A percentile compares a stretch with the other conserved stretches of the same genome.
These are phyloP conservation scores for Carterocephalus palaemon DNA, from an alignment of 2,888 invertebrate species.

Conservation along the genomic window DNA sequence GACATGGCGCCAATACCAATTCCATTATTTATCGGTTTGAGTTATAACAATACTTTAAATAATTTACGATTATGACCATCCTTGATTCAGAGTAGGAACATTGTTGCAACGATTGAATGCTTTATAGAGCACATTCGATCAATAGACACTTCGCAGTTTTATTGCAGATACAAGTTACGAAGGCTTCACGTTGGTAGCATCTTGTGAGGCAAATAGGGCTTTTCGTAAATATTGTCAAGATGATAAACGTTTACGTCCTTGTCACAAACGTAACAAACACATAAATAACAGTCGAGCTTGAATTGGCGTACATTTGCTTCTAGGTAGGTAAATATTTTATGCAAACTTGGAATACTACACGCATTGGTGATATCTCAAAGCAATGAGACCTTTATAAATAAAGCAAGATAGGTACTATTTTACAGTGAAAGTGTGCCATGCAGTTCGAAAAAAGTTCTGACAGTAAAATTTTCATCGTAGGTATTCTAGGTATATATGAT, in stretches of 20 bases:
- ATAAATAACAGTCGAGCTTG: conserved; percentile 18
- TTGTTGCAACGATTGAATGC: conserved; percentile 50
- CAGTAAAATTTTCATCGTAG: too few species aligned
- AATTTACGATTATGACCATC: conserved; percentile 22
- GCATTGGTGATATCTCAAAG: too few species aligned
- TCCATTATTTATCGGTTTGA: conserved; percentile 15
- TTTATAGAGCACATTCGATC: conserved; percentile 51
- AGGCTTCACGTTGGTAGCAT: conserved; percentile 4
- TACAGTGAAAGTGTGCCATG: too few species aligned
- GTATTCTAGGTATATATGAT: too few species aligned
- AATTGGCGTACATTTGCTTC: background rate
- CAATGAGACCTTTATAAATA: too few species aligned
- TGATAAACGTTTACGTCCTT: conserved; percentile 9
- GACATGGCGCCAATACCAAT: conserved; percentile 9
- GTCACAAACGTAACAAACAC: conserved; percentile 17
- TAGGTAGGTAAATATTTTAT: conserved; percentile 4
- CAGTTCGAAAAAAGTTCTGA: too few species aligned
- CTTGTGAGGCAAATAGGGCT: conserved; percentile 1
- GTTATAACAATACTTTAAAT: conserved; percentile 19
- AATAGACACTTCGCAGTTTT: conserved; percentile 56
- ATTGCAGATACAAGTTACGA: conserved; percentile 44
- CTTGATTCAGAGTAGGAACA: conserved; percentile 36
- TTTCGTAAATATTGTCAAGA: conserved; percentile 40
- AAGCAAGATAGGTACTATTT: too few species aligned
- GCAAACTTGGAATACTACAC: too few species aligned